Evolutionary conservation across 1,140 invertebrate species (phyloP), one percentile per base, ranked within the genome.

Genomic region (Phenacoccus solenopsis): DNA sequence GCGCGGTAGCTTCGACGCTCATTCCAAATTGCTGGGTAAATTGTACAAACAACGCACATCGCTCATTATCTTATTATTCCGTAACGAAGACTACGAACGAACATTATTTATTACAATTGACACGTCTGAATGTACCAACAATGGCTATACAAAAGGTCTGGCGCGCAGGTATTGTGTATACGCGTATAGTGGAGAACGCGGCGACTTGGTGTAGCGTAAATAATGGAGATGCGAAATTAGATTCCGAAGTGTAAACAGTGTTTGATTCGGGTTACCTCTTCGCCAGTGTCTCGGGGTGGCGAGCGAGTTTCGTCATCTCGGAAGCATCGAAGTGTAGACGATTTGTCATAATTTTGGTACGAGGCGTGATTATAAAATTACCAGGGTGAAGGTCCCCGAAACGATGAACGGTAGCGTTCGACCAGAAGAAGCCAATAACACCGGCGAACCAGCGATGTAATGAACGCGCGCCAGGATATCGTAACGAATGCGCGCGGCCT

Each of bases 51-150:
- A 49, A 49, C 38, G 38, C 38, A 49, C 3, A 49, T 49, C 38
- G 5, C 38, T 49, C 38, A 49, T 49, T 49, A 49, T 49, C 38
- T 49, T 49, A n/a, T 49, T 49, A 49, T 49, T n/a, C 38, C 38
- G 38, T 49, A 49, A 49, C 38, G n/a, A n/a, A n/a, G n/a, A n/a
- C n/a, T n/a, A n/a, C n/a, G n/a, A n/a, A n/a, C n/a, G 16, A 49
- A 49, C 38, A 49, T 49, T 49, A 49, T 49, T 49, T n/a, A 49
- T 49, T 49, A 49, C 38, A 49, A 49, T 49, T 49, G 38, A 49
- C 38, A 49, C 38, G 38, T 49, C 38, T 16, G 38, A n/a, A 5
- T 49, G 38, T 49, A 49, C 20, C 16, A 49, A 49, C 38, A 49
- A 49, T 49, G 38, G 38, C 3, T 49, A 49, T 16, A 49, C 38